Evolutionary conservation across 2,797 vertebrate genomes (phyloP), one percentile per base, ranked within the genome.

Genomic region (Sorex maritimensis): DNA sequence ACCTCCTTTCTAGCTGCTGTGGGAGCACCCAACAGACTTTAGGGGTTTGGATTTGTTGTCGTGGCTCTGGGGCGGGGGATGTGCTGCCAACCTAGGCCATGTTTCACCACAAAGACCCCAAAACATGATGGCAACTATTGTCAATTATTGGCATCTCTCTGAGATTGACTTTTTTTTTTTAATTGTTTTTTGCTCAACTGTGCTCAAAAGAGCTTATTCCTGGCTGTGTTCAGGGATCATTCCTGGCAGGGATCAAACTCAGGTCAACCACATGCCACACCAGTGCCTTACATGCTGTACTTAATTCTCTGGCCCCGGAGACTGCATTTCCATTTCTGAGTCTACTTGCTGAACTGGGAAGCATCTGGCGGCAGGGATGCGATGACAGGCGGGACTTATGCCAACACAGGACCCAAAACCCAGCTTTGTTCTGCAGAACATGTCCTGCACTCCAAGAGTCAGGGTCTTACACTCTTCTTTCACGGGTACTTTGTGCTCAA

Each of bases 381-480:
- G 74, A 72, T 94, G 90, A 95, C 95, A 93, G 93, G 61, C 81
- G 92, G 65, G 55, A 38, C 14, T 23, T 6, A 34, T 92, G 85
- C 86, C 85, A 95, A 81, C 88, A 28, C 85, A 81, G 65, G 17
- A n/a, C 94, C 15, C 96, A n/a, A 77, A 95, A 89, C 92, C 90
- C 91, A 81, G 84, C 65, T 41, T 95, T 84, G 72, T 58, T 79
- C 88, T 58, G 87, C 34, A 34, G 34, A 84, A 80, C 81, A 28
- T 28, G 15, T 28, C 67, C 52, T 93, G n/a, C 78, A 44, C 90
- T 94, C 92, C 75, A 6, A 71, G 68, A 93, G 68, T 81, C 73
- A 0, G 30, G 74, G 84, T 86, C 82, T 96, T 89, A 95, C 84
- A 85, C 90, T 96, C 7, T 30, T 87, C 41, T 41, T 91, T 71